Percentiles rank a stretch among this genome's conserved stretches.
These are phyloP conservation scores for Chloebia gouldiae DNA, from an alignment of 2,113 vertebrate species.

Conservation along the genomic window DNA sequence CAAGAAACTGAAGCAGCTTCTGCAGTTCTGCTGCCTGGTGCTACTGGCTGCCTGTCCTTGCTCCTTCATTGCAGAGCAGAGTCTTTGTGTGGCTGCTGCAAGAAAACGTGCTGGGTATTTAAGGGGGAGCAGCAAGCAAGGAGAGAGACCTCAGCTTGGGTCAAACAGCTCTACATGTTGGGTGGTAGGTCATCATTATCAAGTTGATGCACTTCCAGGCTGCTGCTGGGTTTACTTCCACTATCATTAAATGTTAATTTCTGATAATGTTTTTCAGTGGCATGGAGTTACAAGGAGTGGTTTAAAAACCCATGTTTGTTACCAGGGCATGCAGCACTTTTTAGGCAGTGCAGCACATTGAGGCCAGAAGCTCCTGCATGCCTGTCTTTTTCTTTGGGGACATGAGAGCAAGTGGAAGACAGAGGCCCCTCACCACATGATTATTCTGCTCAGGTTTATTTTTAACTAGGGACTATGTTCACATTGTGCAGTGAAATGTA, in stretches of 20 bases:
- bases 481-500: background rate
- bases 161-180: background rate
- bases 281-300: background rate
- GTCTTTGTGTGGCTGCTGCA: background rate
- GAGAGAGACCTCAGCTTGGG: background rate
- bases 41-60: background rate
- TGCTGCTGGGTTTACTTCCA: background rate
- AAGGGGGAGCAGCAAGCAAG: background rate
- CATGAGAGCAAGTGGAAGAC: background rate
- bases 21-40: background rate
- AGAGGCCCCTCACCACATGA: background rate
- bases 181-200: background rate
- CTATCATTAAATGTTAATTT: background rate
- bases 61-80: background rate
- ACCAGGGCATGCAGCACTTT: background rate
- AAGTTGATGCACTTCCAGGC: background rate
- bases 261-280: background rate
- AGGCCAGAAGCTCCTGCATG: background rate
- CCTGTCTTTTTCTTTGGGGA: background rate
- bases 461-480: slow-evolving; percentile 20
- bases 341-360: background rate
- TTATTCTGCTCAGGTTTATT: background rate
- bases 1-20: background rate
- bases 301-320: background rate
- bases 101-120: background rate